Evolutionary conservation across 1,140 invertebrate genomes (phyloP).

Genomic region (Tenebrio molitor): DNA sequence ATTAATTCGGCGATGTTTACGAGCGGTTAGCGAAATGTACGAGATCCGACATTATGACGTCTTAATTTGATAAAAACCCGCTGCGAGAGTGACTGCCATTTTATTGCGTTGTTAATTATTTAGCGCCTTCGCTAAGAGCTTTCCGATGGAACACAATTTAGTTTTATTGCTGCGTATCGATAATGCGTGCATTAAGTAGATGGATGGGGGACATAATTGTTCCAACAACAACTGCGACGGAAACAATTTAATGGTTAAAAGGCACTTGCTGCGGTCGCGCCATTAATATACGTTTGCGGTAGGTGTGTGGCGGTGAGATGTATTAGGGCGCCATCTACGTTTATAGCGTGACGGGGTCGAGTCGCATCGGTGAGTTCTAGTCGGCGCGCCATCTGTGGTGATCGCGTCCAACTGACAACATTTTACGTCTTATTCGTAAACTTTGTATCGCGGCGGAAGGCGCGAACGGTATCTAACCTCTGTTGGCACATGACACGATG

Average conservation of each 20-base stretch:
- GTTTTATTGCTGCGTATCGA: background rate
- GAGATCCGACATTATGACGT: too few species aligned
- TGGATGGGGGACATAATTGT: background rate
- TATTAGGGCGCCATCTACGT: too few species aligned
- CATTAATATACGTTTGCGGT: background rate
- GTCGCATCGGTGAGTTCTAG: too few species aligned
- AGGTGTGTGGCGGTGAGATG: too few species aligned
- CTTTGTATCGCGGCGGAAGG: too few species aligned
- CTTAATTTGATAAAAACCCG: background rate
- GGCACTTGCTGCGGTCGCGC: background rate
- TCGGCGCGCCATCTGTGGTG: too few species aligned
- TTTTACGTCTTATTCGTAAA: too few species aligned
- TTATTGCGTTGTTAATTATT: conserved; percentile 8
- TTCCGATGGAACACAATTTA: background rate
- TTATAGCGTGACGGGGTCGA: too few species aligned
- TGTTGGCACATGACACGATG: too few species aligned
- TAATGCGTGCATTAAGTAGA: conserved; percentile 7
- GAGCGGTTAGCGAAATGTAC: too few species aligned
- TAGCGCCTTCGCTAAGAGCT: background rate
- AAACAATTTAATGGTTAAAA: background rate
- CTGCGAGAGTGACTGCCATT: background rate
- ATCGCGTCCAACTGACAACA: too few species aligned
- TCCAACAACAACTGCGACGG: background rate
- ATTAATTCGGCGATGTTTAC: background rate
- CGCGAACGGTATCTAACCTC: too few species aligned